Conservation (phyloP, 2,797 vertebrate species). For the Mionectes olivaceus region DNA sequence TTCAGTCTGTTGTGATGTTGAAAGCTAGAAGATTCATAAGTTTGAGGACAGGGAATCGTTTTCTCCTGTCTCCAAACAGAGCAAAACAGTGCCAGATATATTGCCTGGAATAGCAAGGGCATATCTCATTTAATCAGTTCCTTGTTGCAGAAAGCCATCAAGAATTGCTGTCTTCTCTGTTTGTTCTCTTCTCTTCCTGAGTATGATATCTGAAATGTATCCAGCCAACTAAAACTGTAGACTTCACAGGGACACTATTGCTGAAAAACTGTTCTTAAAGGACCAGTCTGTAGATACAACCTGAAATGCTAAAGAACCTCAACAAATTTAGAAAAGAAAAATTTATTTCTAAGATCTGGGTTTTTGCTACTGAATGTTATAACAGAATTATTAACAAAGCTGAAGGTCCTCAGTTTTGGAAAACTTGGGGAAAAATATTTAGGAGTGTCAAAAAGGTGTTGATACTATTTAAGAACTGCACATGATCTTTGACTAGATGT, state of each 20-base stretch:
- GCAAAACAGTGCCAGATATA: accelerated
- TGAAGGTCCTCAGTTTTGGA: not conserved
- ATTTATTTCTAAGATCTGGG: not conserved
- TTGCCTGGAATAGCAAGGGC: not conserved
- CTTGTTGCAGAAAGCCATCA: not conserved
- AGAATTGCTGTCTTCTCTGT: not conserved
- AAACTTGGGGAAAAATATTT: not conserved
- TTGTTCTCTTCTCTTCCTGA: not conserved
- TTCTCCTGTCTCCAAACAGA: not conserved
- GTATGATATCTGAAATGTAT: not conserved
- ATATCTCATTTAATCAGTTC: not conserved
- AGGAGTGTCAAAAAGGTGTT: not conserved
- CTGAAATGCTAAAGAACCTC: not conserved
- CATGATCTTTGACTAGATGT: not conserved
- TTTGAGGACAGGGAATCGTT: not conserved
- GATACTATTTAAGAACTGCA: not conserved
- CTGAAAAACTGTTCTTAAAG: not conserved
- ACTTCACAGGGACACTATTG: not conserved
- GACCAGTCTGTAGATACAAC: not conserved
- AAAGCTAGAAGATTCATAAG: not conserved
- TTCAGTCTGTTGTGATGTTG: not conserved
- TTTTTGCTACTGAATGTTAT: not conserved
- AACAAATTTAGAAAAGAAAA: not conserved
- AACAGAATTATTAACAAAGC: not conserved
- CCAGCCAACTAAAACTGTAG: not conserved